Evolutionary conservation across 2,113 vertebrate genomes (phyloP).

Genomic region (Felis catus): F.catus_Fca126_mat1.0 CM031414.1:60673001-60673500

Average conservation of each 20-base stretch:
- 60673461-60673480: background rate
- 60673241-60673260: background rate
- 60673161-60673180: too few relatives aligned
- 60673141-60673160: too few relatives aligned
- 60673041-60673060: too few relatives aligned
- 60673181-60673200: too few relatives aligned
- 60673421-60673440: background rate
- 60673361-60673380: background rate
- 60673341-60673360: background rate
- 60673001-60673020: background rate
- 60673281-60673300: background rate
- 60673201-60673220: too few relatives aligned
- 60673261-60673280: background rate
- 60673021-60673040: background rate
- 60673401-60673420: background rate
- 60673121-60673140: too few relatives aligned
- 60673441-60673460: background rate
- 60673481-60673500: background rate
- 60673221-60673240: too few relatives aligned
- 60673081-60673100: too few relatives aligned
- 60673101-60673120: too few relatives aligned
- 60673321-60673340: background rate
- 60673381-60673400: background rate
- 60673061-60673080: too few relatives aligned
- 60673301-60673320: background rate